Evolutionary conservation across 2,888 invertebrate genomes (phyloP), one percentile per base, ranked within the genome.

Genomic region (Netelia virgata): DNA sequence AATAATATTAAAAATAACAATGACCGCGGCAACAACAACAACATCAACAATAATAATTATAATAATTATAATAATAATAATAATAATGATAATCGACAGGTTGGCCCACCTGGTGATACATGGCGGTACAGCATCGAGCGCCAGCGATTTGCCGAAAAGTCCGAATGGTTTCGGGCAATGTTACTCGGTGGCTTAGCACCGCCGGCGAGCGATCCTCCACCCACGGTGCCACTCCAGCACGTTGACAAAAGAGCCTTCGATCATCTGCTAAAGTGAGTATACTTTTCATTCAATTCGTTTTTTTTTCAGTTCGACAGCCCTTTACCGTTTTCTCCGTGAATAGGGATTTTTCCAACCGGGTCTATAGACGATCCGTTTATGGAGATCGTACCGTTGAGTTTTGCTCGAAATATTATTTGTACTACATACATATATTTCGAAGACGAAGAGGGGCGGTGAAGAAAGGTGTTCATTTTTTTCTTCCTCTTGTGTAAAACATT

Each of bases 101-200:
- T 95, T 50, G 96, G 96, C 18, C 94, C 95, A 87, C 95, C 95
- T 77, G 95, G 95, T 23, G 96, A 96, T 89, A 95, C 95, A 18
- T 96, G 96, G 95, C 94, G 96, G 79, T 95, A 96, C 90, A 96
- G 96, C n/a, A 96, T 96, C 10, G 96, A 96, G 89, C 94, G 95
- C 6, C 94, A 95, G 64, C 95, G 96, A 59, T 94, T 97, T 41
- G 95, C 95, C 43, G 94, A 95, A 68, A 95, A 95, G 64, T 96
- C 96, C 84, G 95, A 96, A 3, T 96, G 96, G 72, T 96, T 96
- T 91, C 94, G 95, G 3, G 95, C 96, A 1, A 94, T 96, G 92
- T 92, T 95, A 41, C 89, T 92, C n/a, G 94, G 94, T 41, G 94
- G 94, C 8, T 90, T 94, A 80, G 93, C 94, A 75, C 88, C 92